A percentile compares a stretch with the other conserved stretches of the same genome.
phyloP scores from a whole-genome alignment of 2,888 invertebrate genomes.

The Chloromyia formosa region DNA sequence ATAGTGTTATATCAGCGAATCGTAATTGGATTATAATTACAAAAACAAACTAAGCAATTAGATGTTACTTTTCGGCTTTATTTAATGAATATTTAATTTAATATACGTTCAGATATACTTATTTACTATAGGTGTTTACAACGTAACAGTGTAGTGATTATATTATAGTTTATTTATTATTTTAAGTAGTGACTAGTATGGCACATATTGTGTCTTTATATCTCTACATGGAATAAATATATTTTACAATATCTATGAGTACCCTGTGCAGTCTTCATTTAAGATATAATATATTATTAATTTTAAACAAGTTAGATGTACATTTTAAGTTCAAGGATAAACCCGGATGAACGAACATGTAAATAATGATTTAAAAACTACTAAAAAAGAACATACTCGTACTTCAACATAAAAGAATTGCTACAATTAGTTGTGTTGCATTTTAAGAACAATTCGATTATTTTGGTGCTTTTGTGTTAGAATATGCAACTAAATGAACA shows the following conservation, averaged over 20 bases:
- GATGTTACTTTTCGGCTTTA: constrained; percentile 32
- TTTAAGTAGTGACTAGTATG: constrained; percentile 29
- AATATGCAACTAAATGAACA: constrained; percentile 11
- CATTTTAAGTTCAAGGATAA: constrained; percentile 9
- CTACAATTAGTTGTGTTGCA: neutral
- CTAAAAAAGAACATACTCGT: neutral
- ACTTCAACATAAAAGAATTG: neutral
- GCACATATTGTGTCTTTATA: constrained; percentile 41
- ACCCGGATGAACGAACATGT: neutral
- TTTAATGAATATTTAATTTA: constrained; percentile 23
- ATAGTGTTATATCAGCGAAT: neutral
- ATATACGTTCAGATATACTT: too few relatives aligned
- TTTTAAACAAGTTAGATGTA: constrained; percentile 24
- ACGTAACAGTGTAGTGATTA: constrained; percentile 22
- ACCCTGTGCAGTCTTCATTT: constrained; percentile 35
- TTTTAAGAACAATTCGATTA: constrained; percentile 18
- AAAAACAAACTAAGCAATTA: constrained; percentile 38
- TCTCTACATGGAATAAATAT: neutral
- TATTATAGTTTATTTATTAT: constrained; percentile 37
- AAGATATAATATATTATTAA: neutral
- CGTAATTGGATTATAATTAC: constrained; percentile 20
- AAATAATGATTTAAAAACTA: constrained; percentile 17
- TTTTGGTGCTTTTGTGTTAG: constrained; percentile 33
- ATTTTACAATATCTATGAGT: constrained; percentile 20
- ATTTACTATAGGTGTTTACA: neutral